Conservation (phyloP, 2,888 invertebrate genomes). For the Napeogenes sylphis region DNA sequence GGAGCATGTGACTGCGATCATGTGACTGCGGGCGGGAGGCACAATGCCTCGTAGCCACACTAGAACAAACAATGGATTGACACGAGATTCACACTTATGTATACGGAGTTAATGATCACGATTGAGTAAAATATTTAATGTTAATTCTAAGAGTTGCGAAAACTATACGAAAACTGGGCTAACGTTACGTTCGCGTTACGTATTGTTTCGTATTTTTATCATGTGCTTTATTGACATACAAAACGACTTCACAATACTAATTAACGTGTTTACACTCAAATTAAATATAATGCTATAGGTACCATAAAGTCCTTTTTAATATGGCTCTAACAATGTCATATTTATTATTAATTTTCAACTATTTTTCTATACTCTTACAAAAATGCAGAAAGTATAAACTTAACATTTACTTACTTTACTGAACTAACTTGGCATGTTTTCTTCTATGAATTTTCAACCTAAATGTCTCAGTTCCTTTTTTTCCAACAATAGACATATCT, state of each 20-base stretch:
- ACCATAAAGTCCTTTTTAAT: background rate
- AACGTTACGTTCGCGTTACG: constrained; percentile 46
- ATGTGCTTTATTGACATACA: constrained; percentile 50
- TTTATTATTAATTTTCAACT: too few relatives aligned
- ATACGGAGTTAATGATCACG: background rate
- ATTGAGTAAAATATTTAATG: constrained; percentile 9
- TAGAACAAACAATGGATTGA: constrained; percentile 4
- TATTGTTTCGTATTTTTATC: constrained; percentile 50
- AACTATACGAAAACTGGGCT: constrained; percentile 44
- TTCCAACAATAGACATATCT: too few relatives aligned
- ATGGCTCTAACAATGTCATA: background rate
- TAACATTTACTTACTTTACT: too few relatives aligned
- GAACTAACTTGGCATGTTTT: too few relatives aligned
- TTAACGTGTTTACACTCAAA: constrained; percentile 40
- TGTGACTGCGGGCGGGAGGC: constrained; percentile 42
- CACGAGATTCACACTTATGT: constrained; percentile 4
- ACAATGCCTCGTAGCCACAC: constrained; percentile 15
- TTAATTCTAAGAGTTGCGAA: constrained; percentile 45
- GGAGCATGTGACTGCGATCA: constrained; percentile 54
- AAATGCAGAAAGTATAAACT: too few relatives aligned
- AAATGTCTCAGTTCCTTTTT: too few relatives aligned
- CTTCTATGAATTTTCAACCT: too few relatives aligned
- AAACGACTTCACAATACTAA: constrained; percentile 48
- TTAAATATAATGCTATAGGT: constrained; percentile 22
- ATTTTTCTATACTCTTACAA: too few relatives aligned